Evolutionary conservation across 2,797 vertebrate species (phyloP), one percentile per base, ranked within the genome.

Genomic region (Poeciliopsis gracilis): DNA sequence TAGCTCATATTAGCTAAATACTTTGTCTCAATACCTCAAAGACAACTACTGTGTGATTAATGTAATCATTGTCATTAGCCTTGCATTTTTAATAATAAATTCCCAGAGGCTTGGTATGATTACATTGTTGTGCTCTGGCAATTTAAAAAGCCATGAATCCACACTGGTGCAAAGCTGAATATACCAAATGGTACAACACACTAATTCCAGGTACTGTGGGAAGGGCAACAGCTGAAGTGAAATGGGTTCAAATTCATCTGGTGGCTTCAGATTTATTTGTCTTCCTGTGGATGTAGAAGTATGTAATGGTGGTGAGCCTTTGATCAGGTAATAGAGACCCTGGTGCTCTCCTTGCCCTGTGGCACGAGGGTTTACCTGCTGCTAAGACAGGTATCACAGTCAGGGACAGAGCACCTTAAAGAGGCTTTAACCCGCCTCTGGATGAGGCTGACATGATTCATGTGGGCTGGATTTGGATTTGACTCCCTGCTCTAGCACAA

Each of bases 361-460:
- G 92, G 89, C 86, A 88, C 57, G 8, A 71, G 87, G 88, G 87
- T 91, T 94, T 94, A 94, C 91, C 94, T 93, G 92, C 92, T 82
- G 91, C 91, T 93, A 93, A 95, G 93, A 92, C 94, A 94, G 92
- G 95, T 94, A 93, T 95, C 93, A 93, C 92, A 94, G 89, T 82
- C 83, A 4, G 90, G 88, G 91, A 92, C 90, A 87, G 57, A 89
- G 92, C 90, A 94, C 93, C 92, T 95, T 94, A 95, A 95, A 96
- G 92, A 95, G 91, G 94, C 94, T 95, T 95, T 95, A 94, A 91
- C 93, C 91, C 91, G 92, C 86, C 85, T 92, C 90, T 91, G 90
- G 88, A 93, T 94, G 92, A 91, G 89, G 86, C 91, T 94, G 94
- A 93, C 91, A 94, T 88, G 84, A 93, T 93, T 93, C 93, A 94